phyloP scores from a whole-genome alignment of 2,797 vertebrate species.

The Carapus acus region DNA sequence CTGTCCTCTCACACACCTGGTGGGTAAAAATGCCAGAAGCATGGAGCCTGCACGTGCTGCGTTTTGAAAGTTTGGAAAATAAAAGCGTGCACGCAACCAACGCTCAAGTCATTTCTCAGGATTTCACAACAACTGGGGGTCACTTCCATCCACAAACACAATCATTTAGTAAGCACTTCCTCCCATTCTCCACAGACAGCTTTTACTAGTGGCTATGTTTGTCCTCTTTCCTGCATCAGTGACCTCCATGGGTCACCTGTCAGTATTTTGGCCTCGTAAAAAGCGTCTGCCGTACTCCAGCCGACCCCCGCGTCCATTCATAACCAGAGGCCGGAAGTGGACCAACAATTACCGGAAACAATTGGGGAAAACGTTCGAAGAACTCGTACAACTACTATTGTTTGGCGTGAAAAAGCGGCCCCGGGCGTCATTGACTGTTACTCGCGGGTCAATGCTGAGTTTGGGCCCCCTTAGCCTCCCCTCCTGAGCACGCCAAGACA shows the following conservation, averaged over 20 bases:
- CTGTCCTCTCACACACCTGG: not conserved
- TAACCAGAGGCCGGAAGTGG: slow-evolving; percentile 58
- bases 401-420: slow-evolving; percentile 49
- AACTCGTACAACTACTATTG: slow-evolving; percentile 58
- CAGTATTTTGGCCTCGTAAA: slow-evolving; percentile 60
- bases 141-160: slow-evolving; percentile 47
- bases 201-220: slow-evolving; percentile 38
- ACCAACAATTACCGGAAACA: slow-evolving; percentile 73
- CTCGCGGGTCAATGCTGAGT: slow-evolving; percentile 39
- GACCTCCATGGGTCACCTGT: slow-evolving; percentile 42
- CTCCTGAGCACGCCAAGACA: slow-evolving; percentile 6
- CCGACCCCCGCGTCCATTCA: slow-evolving; percentile 55
- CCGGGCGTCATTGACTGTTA: slow-evolving; percentile 48
- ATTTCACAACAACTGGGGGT: slow-evolving; percentile 15
- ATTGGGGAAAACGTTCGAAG: slow-evolving; percentile 55
- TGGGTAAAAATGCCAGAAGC: not conserved
- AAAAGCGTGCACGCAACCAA: slow-evolving; percentile 4
- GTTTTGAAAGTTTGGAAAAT: slow-evolving; percentile 12
- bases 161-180: slow-evolving; percentile 35
- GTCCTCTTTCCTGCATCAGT: slow-evolving; percentile 44
- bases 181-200: slow-evolving; percentile 28
- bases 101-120: slow-evolving; percentile 1
- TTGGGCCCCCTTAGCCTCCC: no score
- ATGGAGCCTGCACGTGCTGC: no score
- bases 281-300: slow-evolving; percentile 30